A percentile compares a stretch with the other conserved stretches of the same genome.
Conservation (phyloP, 2,113 vertebrate species). For the Desmodus rotundus region DNA sequence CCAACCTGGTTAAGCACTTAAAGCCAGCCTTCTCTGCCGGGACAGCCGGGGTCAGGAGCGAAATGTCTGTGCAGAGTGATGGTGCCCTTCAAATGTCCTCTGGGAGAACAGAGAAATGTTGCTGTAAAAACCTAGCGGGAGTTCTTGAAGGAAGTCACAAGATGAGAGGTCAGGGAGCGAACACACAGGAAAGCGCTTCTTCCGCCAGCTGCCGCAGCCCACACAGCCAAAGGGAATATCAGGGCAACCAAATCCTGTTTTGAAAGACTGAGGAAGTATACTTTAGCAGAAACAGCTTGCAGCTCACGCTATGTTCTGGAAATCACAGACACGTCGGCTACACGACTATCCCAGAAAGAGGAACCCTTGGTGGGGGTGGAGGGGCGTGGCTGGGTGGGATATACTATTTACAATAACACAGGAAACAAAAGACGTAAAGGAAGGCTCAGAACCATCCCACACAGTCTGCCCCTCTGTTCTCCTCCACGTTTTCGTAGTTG, state of each 20-base stretch:
- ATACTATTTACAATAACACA: background rate
- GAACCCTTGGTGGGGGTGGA: no score
- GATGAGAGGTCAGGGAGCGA: background rate
- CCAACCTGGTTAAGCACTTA: background rate
- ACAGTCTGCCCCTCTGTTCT: background rate
- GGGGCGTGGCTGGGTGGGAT: background rate
- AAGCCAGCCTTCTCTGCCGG: fast-evolving
- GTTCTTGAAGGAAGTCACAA: background rate
- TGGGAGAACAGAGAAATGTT: background rate
- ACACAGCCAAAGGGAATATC: fast-evolving
- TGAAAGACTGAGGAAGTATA: background rate
- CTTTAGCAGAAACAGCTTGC: background rate
- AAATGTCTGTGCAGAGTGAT: background rate
- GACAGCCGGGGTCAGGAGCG: fast-evolving
- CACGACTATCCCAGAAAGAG: background rate
- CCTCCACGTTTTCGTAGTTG: background rate
- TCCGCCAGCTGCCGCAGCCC: fast-evolving
- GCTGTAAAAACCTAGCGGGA: background rate
- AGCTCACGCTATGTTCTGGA: no score
- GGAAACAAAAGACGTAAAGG: background rate
- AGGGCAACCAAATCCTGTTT: background rate
- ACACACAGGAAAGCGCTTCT: fast-evolving
- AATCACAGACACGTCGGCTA: background rate
- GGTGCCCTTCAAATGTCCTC: background rate
- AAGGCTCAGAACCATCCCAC: background rate